Evolutionary conservation across 2,797 vertebrate genomes (phyloP).

Genomic region (Lagorchestes hirsutus): DNA sequence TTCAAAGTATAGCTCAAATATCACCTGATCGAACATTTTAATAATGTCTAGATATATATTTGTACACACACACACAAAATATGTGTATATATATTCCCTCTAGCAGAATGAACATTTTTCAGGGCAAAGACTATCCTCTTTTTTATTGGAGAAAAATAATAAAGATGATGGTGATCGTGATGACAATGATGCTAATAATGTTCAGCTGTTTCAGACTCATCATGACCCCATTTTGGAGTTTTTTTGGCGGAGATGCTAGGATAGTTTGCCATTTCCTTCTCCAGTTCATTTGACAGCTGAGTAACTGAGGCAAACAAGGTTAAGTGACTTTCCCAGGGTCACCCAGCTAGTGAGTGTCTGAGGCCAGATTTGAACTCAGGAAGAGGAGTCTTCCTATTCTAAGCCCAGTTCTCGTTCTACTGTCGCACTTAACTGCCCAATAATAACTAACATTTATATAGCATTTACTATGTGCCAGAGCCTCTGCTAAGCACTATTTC

Average conservation of each 20-base stretch:
- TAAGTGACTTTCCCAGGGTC: neutral
- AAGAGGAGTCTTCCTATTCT: neutral
- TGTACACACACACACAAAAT: too few relatives aligned
- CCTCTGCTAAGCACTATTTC: neutral
- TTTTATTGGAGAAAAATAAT: neutral
- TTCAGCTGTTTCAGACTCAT: neutral
- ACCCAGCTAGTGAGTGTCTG: neutral
- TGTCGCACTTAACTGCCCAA: neutral
- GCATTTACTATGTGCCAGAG: neutral
- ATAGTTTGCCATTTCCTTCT: neutral
- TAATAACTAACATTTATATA: neutral
- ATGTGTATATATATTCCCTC: neutral
- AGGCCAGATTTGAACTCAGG: neutral
- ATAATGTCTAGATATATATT: too few relatives aligned
- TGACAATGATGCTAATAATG: neutral
- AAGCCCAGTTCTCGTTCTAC: neutral
- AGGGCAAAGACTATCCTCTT: neutral
- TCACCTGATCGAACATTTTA: neutral
- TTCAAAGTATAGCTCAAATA: neutral
- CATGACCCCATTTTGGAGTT: neutral
- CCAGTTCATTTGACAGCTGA: accelerated
- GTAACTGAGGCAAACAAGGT: neutral
- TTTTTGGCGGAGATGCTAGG: neutral
- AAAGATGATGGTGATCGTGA: too few relatives aligned
- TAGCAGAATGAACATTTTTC: neutral